Conservation (phyloP, 2,113 vertebrate genomes). For the Hemiprocne comata region DNA sequence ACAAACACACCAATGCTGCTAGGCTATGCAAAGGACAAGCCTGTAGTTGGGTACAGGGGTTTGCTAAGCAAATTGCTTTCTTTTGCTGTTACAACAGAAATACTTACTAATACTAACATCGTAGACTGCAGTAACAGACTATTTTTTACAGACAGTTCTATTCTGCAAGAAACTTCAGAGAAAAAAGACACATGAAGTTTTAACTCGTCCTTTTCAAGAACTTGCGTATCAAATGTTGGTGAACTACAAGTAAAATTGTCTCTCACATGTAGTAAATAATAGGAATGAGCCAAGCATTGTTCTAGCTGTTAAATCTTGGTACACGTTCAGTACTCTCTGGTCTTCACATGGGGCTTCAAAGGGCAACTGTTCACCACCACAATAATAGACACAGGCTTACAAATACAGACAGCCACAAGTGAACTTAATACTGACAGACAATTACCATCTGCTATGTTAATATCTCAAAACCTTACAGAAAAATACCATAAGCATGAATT, state of each 20-base stretch:
- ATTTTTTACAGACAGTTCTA: background rate
- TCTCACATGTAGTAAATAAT: background rate
- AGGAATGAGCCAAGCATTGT: accelerated
- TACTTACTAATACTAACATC: background rate
- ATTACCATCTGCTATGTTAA: background rate
- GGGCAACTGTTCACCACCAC: background rate
- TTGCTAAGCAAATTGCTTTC: background rate
- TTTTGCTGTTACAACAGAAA: background rate
- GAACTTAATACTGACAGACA: background rate
- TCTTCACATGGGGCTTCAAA: background rate
- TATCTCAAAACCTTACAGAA: background rate
- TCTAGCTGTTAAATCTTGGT: background rate
- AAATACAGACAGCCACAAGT: background rate
- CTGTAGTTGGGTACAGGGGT: background rate
- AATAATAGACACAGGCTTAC: accelerated
- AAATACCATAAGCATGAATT: background rate
- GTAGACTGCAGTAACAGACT: background rate
- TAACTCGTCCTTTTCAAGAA: background rate
- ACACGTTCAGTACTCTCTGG: background rate
- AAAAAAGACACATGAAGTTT: background rate
- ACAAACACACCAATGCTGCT: background rate
- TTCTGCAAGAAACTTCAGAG: background rate
- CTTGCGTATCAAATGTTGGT: background rate
- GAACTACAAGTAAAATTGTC: background rate
- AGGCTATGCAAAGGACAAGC: background rate